These are phyloP conservation scores for Apolygus lucorum DNA, from an alignment of 1,140 invertebrate species.

Conservation along the genomic window DNA sequence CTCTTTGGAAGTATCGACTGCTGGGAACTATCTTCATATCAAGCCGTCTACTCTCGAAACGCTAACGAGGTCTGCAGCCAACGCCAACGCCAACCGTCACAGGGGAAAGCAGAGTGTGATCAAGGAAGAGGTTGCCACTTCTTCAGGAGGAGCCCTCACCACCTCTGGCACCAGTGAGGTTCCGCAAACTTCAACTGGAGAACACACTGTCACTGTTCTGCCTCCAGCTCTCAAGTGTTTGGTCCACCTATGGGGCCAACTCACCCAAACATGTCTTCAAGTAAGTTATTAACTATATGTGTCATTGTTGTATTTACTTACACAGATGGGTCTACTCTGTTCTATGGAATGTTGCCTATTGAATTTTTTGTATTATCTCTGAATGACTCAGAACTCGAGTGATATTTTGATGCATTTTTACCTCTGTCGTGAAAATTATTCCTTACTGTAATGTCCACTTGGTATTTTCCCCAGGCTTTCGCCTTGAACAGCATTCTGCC, in stretches of 20 bases:
- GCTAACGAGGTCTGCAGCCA: slow-evolving; percentile 61
- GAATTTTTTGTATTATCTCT: no score
- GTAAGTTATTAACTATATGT: slow-evolving; percentile 45
- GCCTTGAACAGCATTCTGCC: slow-evolving; percentile 39
- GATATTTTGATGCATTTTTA: no score
- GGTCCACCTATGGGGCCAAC: slow-evolving; percentile 79
- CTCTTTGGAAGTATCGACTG: slow-evolving; percentile 34
- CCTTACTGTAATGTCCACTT: no score
- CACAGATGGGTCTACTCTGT: no score
- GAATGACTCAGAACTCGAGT: no score
- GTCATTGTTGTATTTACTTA: no score
- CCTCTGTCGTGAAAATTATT: no score
- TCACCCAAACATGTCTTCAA: slow-evolving; percentile 60
- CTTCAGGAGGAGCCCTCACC: not conserved
- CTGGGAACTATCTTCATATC: slow-evolving; percentile 64
- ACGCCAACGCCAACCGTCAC: slow-evolving; percentile 58
- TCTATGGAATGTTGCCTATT: no score
- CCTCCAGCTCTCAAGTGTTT: slow-evolving; percentile 77
- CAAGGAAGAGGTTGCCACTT: slow-evolving; percentile 46
- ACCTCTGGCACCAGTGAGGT: not conserved
- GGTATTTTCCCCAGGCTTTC: slow-evolving; percentile 30
- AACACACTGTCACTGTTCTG: slow-evolving; percentile 56
- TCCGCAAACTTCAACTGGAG: slow-evolving; percentile 35
- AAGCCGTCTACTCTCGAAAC: slow-evolving; percentile 66
- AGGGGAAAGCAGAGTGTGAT: slow-evolving; percentile 45